Evolutionary conservation across 2,888 invertebrate species (phyloP).

Genomic region (Mythimna ferrago): DNA sequence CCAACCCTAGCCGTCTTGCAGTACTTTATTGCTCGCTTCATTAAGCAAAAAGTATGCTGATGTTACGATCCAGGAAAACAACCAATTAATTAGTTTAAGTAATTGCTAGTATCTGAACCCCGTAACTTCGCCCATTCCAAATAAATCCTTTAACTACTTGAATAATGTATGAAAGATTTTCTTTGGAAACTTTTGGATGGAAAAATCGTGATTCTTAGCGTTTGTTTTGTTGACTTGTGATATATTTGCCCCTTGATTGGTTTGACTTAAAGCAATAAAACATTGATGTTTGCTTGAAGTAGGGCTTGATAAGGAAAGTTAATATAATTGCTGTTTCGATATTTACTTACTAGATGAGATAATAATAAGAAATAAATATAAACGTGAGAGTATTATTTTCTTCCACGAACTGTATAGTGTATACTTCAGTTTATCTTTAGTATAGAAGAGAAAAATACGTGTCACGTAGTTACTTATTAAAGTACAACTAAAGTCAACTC

Average conservation of each 20-base stretch:
- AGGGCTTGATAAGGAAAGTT: slow-evolving; percentile 22
- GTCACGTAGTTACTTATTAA: slow-evolving; percentile 11
- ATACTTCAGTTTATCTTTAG: not conserved
- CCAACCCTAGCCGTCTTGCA: slow-evolving; percentile 73
- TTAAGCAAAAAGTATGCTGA: slow-evolving; percentile 88
- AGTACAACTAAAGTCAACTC: slow-evolving; percentile 13
- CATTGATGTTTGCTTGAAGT: slow-evolving; percentile 18
- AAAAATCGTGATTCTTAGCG: slow-evolving; percentile 42
- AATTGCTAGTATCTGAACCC: slow-evolving; percentile 81
- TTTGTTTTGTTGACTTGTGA: slow-evolving; percentile 29
- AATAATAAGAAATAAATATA: no score
- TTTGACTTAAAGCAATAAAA: not conserved
- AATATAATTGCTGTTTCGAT: not conserved
- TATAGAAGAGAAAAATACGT: not conserved
- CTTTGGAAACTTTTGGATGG: slow-evolving; percentile 37
- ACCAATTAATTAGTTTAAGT: slow-evolving; percentile 89
- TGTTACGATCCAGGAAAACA: slow-evolving; percentile 84
- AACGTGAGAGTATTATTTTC: not conserved
- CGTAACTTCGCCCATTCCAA: slow-evolving; percentile 79
- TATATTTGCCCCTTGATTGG: slow-evolving; percentile 19
- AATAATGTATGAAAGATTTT: slow-evolving; percentile 78
- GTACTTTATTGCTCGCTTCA: slow-evolving; percentile 83
- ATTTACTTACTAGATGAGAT: slow-evolving; percentile 16
- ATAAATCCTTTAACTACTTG: slow-evolving; percentile 81
- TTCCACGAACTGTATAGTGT: not conserved